phyloP scores from a whole-genome alignment of 2,888 invertebrate species.

The Meiosimyza decipiens region DNA sequence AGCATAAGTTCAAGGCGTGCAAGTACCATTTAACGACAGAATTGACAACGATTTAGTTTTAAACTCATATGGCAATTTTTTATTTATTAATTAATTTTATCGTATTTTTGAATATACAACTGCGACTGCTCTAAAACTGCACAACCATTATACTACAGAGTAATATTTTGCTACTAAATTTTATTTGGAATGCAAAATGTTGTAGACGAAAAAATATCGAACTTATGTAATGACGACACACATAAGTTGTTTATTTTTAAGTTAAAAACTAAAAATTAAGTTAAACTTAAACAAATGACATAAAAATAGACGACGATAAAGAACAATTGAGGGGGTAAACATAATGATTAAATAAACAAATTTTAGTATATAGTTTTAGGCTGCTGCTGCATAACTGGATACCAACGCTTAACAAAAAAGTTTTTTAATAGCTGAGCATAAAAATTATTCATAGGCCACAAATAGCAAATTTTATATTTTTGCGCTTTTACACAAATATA shows the following conservation, averaged over 20 bases:
- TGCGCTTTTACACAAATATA: neutral
- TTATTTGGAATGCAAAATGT: constrained; percentile 19
- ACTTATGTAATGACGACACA: neutral
- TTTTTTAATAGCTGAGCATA: neutral
- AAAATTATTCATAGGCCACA: too few species aligned
- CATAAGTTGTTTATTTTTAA: constrained; percentile 17
- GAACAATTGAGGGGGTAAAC: neutral
- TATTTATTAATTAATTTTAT: too few species aligned
- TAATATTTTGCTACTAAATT: constrained; percentile 18
- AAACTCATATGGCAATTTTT: neutral
- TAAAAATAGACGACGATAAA: neutral
- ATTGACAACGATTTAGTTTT: constrained; percentile 14
- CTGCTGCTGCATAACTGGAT: neutral
- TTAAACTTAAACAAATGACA: constrained; percentile 3
- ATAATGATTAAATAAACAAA: neutral
- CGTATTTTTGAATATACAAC: too few species aligned
- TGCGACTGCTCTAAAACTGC: neutral
- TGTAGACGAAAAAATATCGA: constrained; percentile 21
- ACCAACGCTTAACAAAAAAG: neutral
- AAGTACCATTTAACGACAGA: constrained; percentile 33
- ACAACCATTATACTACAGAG: constrained; percentile 21
- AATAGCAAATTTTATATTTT: neutral
- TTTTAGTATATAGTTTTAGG: constrained; percentile 24
- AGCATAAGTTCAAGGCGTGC: constrained; percentile 67
- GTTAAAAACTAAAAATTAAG: constrained; percentile 25